Conservation (phyloP, 2,888 invertebrate species). For the Temnothorax ravouxi region DNA sequence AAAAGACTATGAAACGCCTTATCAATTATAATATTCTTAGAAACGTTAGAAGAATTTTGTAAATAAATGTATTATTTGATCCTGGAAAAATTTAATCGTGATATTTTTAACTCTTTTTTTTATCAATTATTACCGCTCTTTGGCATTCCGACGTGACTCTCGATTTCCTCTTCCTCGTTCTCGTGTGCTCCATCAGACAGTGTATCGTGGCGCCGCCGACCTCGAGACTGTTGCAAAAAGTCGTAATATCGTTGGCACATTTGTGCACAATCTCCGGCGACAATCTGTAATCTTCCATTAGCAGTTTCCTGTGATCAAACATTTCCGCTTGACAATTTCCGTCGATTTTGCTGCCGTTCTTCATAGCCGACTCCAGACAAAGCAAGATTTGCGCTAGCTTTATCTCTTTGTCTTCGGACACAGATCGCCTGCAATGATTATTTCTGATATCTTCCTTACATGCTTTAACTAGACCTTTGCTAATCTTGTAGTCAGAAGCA, state of each 20-base stretch:
- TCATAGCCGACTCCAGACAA: constrained; percentile 94
- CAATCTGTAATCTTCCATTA: constrained; percentile 97
- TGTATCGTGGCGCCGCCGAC: constrained; percentile 96
- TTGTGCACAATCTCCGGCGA: constrained; percentile 96
- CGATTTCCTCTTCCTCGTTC: constrained; percentile 89
- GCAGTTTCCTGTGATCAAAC: constrained; percentile 95
- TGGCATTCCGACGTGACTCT: constrained; percentile 91
- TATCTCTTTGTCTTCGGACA: constrained; percentile 94
- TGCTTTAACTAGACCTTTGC: constrained; percentile 94
- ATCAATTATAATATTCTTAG: neutral
- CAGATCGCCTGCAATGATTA: constrained; percentile 94
- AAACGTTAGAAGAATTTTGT: constrained; percentile 20
- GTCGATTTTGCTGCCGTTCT: constrained; percentile 91
- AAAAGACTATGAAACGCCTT: constrained; percentile 9
- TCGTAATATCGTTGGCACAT: constrained; percentile 94
- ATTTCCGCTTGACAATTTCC: constrained; percentile 95
- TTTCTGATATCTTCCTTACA: constrained; percentile 96
- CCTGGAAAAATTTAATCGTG: neutral
- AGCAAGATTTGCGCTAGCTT: constrained; percentile 96
- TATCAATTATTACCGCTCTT: constrained; percentile 88
- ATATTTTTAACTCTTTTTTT: neutral
- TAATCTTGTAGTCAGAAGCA: constrained; percentile 95
- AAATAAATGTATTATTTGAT: neutral
- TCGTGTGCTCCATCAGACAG: constrained; percentile 96
- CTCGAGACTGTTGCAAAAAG: constrained; percentile 92